A percentile compares a stretch with the other conserved stretches of the same genome.
Evolutionary conservation across 2,113 vertebrate species (phyloP).

Genomic region (Malurus cyaneus): DNA sequence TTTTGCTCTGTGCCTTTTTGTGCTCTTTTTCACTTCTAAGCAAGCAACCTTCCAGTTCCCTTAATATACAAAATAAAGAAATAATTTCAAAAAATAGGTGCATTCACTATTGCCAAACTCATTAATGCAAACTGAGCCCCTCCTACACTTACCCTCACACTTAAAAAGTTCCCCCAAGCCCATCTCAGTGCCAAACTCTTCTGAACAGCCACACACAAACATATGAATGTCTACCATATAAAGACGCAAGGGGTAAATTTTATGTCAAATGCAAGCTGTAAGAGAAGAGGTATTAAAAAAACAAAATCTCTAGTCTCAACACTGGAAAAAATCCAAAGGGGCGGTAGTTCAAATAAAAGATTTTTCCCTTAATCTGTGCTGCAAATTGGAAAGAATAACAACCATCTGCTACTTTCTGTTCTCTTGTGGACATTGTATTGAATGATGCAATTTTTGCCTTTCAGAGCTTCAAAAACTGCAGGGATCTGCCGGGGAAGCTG

Average conservation of each 20-base stretch:
- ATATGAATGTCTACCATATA: not conserved
- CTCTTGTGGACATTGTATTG: not conserved
- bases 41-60: not conserved
- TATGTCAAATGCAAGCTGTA: not conserved
- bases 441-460: not conserved
- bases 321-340: not conserved
- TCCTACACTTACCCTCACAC: not conserved
- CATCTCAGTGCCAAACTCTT: not conserved
- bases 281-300: not conserved
- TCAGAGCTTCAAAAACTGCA: not conserved
- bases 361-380: not conserved
- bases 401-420: constrained; percentile 6
- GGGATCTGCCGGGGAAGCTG: not conserved
- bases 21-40: not conserved
- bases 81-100: not conserved
- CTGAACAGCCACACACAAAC: not conserved
- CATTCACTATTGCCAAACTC: not conserved
- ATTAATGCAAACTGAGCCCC: not conserved
- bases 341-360: not conserved
- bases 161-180: not conserved
- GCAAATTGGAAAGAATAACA: not conserved
- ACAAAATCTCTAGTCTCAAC: not conserved
- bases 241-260: not conserved
- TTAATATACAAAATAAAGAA: not conserved
- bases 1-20: not conserved